Evolutionary conservation across 37 sponge, comb jelly and placozoan species (phyloP).

Genomic region (Halichondria panicea): DNA sequence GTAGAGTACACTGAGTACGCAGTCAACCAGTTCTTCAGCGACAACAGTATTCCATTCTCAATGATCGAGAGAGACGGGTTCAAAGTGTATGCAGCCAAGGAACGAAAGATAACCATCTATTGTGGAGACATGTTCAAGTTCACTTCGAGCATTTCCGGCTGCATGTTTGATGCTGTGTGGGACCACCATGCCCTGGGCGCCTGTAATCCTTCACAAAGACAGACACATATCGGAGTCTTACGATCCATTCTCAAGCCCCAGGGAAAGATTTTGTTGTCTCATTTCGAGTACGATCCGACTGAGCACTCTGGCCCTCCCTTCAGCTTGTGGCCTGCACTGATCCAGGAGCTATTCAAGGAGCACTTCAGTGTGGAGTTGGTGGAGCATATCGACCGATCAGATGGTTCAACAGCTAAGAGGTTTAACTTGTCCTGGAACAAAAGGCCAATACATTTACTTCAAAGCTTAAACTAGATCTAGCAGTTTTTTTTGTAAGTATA

Average conservation of each 20-base stretch:
- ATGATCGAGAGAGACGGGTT: slow-evolving; percentile 1
- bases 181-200: slow-evolving; percentile 60
- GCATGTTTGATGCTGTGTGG: slow-evolving; percentile 75
- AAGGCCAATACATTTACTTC: slow-evolving; percentile 12
- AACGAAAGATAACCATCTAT: slow-evolving; percentile 25
- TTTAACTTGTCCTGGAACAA: slow-evolving; percentile 22
- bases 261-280: slow-evolving; percentile 35
- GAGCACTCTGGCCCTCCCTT: slow-evolving; percentile 18
- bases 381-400: slow-evolving; percentile 18
- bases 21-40: too few species aligned
- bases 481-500: too few species aligned
- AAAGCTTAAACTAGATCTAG: too few species aligned
- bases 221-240: slow-evolving; percentile 15
- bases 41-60: slow-evolving; percentile 34
- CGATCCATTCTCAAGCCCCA: slow-evolving; percentile 18
- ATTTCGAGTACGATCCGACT: slow-evolving; percentile 38
- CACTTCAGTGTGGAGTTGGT: slow-evolving; percentile 16
- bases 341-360: slow-evolving; percentile 21
- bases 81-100: slow-evolving; percentile 35
- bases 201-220: slow-evolving; percentile 31
- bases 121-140: slow-evolving; percentile 49
- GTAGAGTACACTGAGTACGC: too few species aligned
- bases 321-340: slow-evolving; percentile 15
- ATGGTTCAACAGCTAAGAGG: not conserved
- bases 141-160: slow-evolving; percentile 15